These are phyloP conservation scores for Eonycteris spelaea DNA, from an alignment of 2,113 vertebrate species.

Conservation along the genomic window DNA sequence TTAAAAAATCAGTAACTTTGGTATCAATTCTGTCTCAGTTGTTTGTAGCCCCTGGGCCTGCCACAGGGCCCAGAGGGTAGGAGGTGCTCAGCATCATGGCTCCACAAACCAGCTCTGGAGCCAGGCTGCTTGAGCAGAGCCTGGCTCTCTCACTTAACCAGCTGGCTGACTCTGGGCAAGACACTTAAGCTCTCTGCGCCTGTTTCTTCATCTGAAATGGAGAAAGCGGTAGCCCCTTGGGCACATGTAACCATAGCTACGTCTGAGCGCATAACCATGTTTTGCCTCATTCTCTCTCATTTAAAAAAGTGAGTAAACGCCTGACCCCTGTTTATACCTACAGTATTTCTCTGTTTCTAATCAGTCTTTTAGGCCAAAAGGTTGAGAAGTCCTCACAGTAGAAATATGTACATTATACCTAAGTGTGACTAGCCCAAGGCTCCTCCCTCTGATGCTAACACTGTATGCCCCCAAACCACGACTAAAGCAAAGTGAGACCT, in stretches of 20 bases:
- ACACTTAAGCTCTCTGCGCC: neutral
- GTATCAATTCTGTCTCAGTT: neutral
- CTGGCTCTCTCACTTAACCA: neutral
- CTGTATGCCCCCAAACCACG: neutral
- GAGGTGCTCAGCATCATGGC: accelerated
- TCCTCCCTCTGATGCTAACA: neutral
- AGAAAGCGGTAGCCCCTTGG: neutral
- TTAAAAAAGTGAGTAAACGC: neutral
- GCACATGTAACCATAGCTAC: neutral
- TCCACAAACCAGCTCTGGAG: neutral
- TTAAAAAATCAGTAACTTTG: neutral
- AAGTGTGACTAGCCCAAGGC: neutral
- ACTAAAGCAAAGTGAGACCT: neutral
- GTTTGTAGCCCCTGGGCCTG: neutral
- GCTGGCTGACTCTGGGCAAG: neutral
- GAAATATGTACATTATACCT: neutral
- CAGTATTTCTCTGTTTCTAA: neutral
- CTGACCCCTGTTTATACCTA: neutral
- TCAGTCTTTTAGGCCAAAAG: neutral
- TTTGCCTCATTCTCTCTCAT: neutral
- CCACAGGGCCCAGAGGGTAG: neutral
- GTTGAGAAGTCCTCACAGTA: neutral
- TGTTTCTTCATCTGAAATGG: neutral
- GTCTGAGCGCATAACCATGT: neutral
- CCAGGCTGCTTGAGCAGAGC: neutral